A percentile compares a stretch with the other conserved stretches of the same genome.
Conservation (phyloP, 2,797 vertebrate species). For the Mormyrus hasselquistii region DNA sequence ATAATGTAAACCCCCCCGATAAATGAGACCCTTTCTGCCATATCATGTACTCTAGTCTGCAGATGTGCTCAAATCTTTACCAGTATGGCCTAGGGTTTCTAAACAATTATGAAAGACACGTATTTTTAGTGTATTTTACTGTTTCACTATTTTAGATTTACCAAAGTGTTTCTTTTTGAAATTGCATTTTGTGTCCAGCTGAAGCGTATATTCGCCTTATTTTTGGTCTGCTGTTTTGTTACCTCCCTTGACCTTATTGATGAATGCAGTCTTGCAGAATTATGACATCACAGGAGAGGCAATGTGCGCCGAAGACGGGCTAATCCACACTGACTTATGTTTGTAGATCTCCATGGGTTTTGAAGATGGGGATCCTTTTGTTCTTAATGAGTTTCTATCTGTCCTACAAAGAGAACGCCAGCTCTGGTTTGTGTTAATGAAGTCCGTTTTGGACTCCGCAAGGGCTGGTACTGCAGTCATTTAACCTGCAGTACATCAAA, state of each 20-base stretch:
- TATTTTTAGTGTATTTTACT: background rate
- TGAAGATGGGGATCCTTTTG: background rate
- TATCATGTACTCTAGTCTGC: background rate
- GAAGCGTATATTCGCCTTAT: background rate
- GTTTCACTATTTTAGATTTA: background rate
- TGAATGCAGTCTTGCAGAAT: background rate
- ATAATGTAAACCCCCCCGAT: background rate
- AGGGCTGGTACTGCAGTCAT: background rate
- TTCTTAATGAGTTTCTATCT: background rate
- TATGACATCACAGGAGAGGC: background rate
- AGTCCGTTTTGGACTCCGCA: background rate
- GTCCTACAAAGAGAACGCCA: background rate
- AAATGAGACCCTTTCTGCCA: background rate
- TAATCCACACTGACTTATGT: background rate
- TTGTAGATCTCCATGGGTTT: background rate
- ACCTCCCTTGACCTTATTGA: background rate
- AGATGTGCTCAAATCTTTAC: background rate
- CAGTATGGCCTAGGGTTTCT: background rate
- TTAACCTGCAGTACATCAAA: background rate
- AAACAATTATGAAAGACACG: background rate
- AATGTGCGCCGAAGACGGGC: background rate
- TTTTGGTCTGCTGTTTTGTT: background rate
- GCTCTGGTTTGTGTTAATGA: background rate
- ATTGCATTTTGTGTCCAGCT: background rate
- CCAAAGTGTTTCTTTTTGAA: background rate